Conservation (phyloP, 37 sponge, comb jelly and placozoan species). For the Geodia barretti region DNA sequence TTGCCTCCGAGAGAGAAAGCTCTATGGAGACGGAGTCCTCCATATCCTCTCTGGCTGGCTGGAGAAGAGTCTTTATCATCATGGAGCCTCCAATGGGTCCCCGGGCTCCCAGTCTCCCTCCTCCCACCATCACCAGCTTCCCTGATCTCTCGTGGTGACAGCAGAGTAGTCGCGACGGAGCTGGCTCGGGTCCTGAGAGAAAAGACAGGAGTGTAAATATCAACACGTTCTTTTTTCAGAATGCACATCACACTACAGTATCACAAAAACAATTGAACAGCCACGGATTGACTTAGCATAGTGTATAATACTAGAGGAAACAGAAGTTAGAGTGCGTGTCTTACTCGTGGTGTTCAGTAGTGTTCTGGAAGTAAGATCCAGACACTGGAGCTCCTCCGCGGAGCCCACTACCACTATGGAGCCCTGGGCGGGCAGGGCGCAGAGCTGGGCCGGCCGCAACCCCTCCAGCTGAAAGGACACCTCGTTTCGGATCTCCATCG, state of each 20-base stretch:
- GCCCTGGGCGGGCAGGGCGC: not conserved
- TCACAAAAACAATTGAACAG: too few relatives aligned
- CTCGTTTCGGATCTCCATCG: not conserved
- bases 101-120: constrained; percentile 36
- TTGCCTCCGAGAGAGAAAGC: constrained; percentile 25
- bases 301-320: too few relatives aligned
- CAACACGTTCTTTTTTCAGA: too few relatives aligned
- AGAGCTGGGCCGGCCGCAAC: not conserved
- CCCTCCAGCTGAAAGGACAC: not conserved
- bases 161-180: not conserved
- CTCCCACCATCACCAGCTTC: constrained; percentile 51
- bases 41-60: constrained; percentile 4
- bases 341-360: not conserved
- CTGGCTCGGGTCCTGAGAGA: not conserved
- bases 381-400: not conserved
- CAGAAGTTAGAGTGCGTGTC: not conserved
- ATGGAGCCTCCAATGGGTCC: constrained; percentile 11
- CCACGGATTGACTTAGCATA: too few relatives aligned
- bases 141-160: constrained; percentile 2
- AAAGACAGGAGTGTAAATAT: too few relatives aligned
- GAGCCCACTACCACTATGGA: not conserved
- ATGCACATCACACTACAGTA: too few relatives aligned
- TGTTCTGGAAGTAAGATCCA: not conserved
- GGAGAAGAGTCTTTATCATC: constrained; percentile 47
- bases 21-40: constrained; percentile 39